These are phyloP conservation scores for Drosophila acutilabella DNA, from an alignment of 2,888 invertebrate species.

Conservation along the genomic window DNA sequence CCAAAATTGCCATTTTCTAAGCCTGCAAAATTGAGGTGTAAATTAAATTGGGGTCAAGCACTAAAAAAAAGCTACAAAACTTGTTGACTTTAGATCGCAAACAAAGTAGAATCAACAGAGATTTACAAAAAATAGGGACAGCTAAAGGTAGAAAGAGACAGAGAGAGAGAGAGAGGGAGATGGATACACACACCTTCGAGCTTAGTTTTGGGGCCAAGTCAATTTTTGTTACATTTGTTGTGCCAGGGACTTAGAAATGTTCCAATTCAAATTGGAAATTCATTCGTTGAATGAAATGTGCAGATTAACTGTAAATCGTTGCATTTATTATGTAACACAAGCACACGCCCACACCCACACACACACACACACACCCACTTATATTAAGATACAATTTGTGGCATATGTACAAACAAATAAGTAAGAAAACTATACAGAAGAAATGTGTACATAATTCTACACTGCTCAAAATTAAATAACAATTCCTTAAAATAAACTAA, in stretches of 20 bases:
- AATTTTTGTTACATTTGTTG: conserved; percentile 23
- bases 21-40: neutral
- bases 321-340: conserved; percentile 35
- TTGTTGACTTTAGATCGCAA: conserved; percentile 16
- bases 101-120: conserved; percentile 14
- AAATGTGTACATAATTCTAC: neutral
- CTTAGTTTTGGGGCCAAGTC: conserved; percentile 2
- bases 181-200: neutral
- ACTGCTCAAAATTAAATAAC: too few species aligned
- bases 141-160: neutral
- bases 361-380: neutral
- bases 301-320: conserved; percentile 58
- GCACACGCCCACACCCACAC: conserved; percentile 1
- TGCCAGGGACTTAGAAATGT: conserved; percentile 19
- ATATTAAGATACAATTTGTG: conserved; percentile 10
- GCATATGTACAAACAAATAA: conserved; percentile 47
- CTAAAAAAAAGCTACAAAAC: neutral
- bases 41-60: neutral
- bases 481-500: too few species aligned
- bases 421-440: conserved; percentile 15
- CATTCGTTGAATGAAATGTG: conserved; percentile 33
- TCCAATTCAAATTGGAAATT: conserved; percentile 20
- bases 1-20: neutral
- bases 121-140: neutral
- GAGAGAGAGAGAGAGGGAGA: neutral